Evolutionary conservation across 2,113 vertebrate genomes (phyloP).

Genomic region (Oxygymnocypris stewartii): DNA sequence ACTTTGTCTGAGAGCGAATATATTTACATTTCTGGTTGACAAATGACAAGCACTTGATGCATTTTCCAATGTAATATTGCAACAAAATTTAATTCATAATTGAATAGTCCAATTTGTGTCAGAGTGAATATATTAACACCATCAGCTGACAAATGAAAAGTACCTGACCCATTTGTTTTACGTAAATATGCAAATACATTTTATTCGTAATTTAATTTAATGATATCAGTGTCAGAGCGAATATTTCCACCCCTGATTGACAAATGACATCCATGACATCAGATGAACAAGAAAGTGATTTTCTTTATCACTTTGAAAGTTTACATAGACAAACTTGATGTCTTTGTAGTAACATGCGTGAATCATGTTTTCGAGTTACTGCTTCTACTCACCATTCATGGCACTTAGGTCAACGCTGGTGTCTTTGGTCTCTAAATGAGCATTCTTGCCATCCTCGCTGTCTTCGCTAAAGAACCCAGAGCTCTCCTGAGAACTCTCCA

Average conservation of each 20-base stretch:
- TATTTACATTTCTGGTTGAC: background rate
- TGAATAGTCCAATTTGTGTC: background rate
- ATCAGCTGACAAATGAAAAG: background rate
- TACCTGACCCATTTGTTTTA: background rate
- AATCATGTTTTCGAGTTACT: background rate
- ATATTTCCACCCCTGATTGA: background rate
- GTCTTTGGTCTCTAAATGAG: conserved; percentile 73
- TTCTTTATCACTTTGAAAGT: background rate
- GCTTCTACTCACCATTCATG: conserved; percentile 71
- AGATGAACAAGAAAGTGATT: background rate
- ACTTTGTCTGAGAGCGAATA: background rate
- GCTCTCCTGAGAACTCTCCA: conserved; percentile 78
- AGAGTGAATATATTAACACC: background rate
- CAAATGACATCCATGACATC: background rate
- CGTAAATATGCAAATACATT: background rate
- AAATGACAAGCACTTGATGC: background rate
- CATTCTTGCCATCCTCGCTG: conserved; percentile 80
- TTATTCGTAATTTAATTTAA: background rate
- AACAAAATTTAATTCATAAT: background rate
- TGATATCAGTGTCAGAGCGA: background rate
- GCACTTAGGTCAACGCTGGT: conserved; percentile 75
- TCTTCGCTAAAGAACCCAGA: conserved; percentile 87
- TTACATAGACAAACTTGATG: background rate
- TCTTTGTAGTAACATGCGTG: background rate
- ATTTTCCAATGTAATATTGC: background rate